Conservation (phyloP, 1,140 invertebrate genomes). For the Wasmannia auropunctata region DNA sequence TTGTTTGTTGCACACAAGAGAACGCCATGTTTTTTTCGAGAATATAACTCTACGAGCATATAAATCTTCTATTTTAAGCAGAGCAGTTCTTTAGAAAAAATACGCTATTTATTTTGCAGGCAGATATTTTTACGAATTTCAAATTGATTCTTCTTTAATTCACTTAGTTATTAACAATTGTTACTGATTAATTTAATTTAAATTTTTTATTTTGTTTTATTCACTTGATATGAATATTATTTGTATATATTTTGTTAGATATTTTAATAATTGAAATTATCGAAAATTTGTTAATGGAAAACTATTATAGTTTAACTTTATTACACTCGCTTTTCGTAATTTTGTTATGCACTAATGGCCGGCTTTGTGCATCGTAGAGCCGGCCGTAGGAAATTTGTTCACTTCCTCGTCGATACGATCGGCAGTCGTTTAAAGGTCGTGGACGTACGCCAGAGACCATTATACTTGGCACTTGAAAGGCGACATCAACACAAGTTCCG, state of each 20-base stretch:
- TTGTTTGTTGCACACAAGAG: background rate
- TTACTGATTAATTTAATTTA: too few species aligned
- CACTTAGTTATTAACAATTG: background rate
- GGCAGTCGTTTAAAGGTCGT: conserved; percentile 30
- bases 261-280: background rate
- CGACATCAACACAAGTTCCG: background rate
- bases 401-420: background rate
- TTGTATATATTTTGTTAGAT: background rate
- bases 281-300: background rate
- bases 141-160: background rate
- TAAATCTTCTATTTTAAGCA: background rate
- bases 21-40: background rate
- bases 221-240: background rate
- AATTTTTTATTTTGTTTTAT: background rate
- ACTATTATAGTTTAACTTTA: background rate
- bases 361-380: background rate
- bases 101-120: background rate
- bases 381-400: background rate
- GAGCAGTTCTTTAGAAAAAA: background rate
- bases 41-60: background rate
- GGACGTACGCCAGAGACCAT: conserved; percentile 10
- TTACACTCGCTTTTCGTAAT: background rate
- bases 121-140: background rate
- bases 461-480: conserved; percentile 1
- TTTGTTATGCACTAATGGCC: background rate